Percentiles rank a stretch among this genome's conserved stretches.
Evolutionary conservation across 2,888 invertebrate species (phyloP).

Genomic region (Calameuta filiformis): DNA sequence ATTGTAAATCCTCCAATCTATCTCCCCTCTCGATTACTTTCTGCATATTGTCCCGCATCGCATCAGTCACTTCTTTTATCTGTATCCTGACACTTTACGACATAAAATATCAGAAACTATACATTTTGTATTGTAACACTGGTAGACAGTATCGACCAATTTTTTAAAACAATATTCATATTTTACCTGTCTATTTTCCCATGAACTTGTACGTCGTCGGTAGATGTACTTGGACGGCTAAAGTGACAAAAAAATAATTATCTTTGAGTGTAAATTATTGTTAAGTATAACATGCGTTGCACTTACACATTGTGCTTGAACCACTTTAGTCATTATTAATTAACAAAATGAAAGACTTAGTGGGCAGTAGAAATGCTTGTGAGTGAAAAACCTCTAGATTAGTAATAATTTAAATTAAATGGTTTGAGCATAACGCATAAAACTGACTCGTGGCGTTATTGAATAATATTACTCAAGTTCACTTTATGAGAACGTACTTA

Average conservation of each 20-base stretch:
- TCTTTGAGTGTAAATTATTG: neutral
- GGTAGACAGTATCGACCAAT: slow-evolving; percentile 15
- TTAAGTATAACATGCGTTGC: neutral
- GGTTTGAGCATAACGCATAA: too few relatives aligned
- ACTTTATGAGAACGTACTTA: slow-evolving; percentile 40
- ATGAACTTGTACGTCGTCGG: slow-evolving; percentile 28
- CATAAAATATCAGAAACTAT: slow-evolving; percentile 19
- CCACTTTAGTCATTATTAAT: neutral
- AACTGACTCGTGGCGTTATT: neutral
- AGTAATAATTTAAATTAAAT: neutral
- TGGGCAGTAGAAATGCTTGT: neutral
- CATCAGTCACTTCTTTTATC: slow-evolving; percentile 62
- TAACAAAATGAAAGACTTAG: neutral
- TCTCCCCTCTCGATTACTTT: slow-evolving; percentile 64
- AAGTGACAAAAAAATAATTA: neutral
- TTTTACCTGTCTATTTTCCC: slow-evolving; percentile 47
- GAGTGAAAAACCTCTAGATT: neutral
- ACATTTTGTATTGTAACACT: slow-evolving; percentile 28
- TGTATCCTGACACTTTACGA: slow-evolving; percentile 56
- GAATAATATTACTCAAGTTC: neutral
- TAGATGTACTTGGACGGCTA: slow-evolving; percentile 50
- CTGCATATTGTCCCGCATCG: slow-evolving; percentile 63
- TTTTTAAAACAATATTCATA: slow-evolving; percentile 14
- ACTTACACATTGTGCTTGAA: neutral
- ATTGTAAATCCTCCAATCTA: slow-evolving; percentile 59